Evolutionary conservation across 2,113 vertebrate genomes (phyloP), one percentile per base, ranked within the genome.

Genomic region (Paedocypris sp.): DNA sequence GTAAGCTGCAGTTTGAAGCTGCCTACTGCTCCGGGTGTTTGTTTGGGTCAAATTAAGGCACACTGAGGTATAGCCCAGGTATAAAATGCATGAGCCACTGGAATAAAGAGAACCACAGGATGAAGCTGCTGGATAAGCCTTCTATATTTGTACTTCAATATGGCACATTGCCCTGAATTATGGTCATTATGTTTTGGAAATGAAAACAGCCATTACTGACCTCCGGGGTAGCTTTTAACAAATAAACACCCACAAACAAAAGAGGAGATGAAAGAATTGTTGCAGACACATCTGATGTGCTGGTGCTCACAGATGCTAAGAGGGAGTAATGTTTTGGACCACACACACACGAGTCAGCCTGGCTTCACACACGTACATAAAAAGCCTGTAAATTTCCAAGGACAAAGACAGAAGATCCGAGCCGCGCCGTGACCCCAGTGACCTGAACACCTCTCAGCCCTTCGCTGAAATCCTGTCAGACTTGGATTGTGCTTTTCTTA

Each of bases 261-360:
- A 53, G 13, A 52, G 20, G 13, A 23, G 45, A 42, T 33, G 43
- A 65, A 45, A 46, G 38, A 58, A 38, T 36, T 29, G 49, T 25
- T 29, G 62, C 57, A 65, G 43, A 38, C 28, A 31, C 49, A 54
- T 36, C 18, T n/a, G 42, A 66, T 58, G 43, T 62, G 26, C 45
- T 48, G 50, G 9, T 31, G 18, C 36, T 16, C 16, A 28, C 9
- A 60, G 29, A 16, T 47, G 48, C 19, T 51, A 10, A 29, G 53
- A 22, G 8, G 42, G 18, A 33, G 26, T 59, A 26, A 42, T 26
- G 26, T 1, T 15, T 29, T 3, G 38, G 76, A 75, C 79, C 79
- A 78, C 82, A 82, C 53, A 57, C 82, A 80, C 73, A 77, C n/a
- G n/a, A 63, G 43, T 54, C 46, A 13, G 22, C 49, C 41, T 42